These are phyloP conservation scores for Crotalus adamanteus DNA, from an alignment of 2,797 vertebrate species.

Conservation along the genomic window DNA sequence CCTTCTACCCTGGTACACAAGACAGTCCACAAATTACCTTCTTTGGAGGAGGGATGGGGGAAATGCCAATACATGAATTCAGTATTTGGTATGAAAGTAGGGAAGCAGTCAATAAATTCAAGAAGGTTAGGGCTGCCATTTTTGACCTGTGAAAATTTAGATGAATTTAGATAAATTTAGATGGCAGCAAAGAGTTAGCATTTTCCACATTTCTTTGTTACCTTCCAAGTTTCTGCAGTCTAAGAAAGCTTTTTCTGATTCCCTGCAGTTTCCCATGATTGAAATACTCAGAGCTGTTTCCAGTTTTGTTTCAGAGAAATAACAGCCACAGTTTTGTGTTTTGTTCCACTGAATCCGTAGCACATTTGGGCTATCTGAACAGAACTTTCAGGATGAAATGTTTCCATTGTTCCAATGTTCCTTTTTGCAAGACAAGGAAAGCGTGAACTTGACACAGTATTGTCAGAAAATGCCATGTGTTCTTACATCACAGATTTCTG, in stretches of 20 bases:
- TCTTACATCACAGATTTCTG: not conserved
- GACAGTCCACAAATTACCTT: not conserved
- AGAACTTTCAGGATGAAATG: not conserved
- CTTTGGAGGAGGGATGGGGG: not conserved
- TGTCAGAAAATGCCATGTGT: not conserved
- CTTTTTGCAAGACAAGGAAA: not conserved
- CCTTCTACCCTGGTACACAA: not conserved
- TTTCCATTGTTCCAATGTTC: not conserved
- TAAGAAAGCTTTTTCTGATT: not conserved
- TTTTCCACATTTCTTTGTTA: not conserved
- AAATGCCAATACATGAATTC: not conserved
- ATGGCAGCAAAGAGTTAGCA: not conserved
- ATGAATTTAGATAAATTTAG: not conserved
- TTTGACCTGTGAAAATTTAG: not conserved
- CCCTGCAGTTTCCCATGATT: not conserved
- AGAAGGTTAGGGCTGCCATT: not conserved
- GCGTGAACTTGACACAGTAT: not conserved
- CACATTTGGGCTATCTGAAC: not conserved
- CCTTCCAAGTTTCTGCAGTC: not conserved
- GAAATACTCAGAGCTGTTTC: not conserved
- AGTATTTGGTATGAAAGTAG: not conserved
- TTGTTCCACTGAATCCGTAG: not conserved
- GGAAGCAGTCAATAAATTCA: not conserved
- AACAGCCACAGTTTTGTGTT: not conserved
- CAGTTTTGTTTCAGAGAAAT: not conserved